Percentiles rank a stretch among this genome's conserved stretches.
Evolutionary conservation across 2,888 invertebrate genomes (phyloP).

Genomic region (Periphyllus acericola): DNA sequence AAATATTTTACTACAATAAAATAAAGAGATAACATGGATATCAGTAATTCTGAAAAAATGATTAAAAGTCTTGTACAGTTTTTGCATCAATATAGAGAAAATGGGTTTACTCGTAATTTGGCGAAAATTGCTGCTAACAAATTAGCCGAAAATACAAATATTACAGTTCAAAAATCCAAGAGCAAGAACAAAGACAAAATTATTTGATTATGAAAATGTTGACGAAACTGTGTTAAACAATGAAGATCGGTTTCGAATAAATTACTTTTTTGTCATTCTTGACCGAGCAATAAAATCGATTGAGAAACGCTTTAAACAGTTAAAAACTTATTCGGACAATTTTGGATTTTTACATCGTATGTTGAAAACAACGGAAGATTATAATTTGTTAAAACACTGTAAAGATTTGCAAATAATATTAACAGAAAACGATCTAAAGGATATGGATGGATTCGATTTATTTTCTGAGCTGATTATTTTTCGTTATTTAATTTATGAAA

Average conservation of each 20-base stretch:
- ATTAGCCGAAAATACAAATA: conserved; percentile 1
- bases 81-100: conserved; percentile 5
- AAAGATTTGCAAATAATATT: conserved; percentile 24
- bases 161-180: conserved; percentile 4
- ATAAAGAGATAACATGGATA: too few relatives aligned
- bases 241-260: conserved; percentile 27
- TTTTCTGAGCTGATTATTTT: conserved; percentile 22
- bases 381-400: conserved; percentile 21
- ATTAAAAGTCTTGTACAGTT: not conserved
- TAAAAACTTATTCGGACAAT: conserved; percentile 24
- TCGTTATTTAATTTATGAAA: not conserved
- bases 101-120: conserved; percentile 4
- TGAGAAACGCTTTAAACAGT: conserved; percentile 26
- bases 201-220: conserved; percentile 14
- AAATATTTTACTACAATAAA: too few relatives aligned
- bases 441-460: not conserved
- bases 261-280: conserved; percentile 23
- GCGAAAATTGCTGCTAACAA: not conserved
- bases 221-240: conserved; percentile 13
- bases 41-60: too few relatives aligned
- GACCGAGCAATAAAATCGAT: not conserved
- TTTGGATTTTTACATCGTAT: conserved; percentile 14
- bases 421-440: conserved; percentile 22
- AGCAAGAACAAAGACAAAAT: conserved; percentile 5
- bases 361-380: conserved; percentile 29